Percentiles rank a stretch among this genome's conserved stretches.
These are phyloP conservation scores for Campoletis raptor DNA, from an alignment of 2,888 invertebrate genomes.

Conservation along the genomic window DNA sequence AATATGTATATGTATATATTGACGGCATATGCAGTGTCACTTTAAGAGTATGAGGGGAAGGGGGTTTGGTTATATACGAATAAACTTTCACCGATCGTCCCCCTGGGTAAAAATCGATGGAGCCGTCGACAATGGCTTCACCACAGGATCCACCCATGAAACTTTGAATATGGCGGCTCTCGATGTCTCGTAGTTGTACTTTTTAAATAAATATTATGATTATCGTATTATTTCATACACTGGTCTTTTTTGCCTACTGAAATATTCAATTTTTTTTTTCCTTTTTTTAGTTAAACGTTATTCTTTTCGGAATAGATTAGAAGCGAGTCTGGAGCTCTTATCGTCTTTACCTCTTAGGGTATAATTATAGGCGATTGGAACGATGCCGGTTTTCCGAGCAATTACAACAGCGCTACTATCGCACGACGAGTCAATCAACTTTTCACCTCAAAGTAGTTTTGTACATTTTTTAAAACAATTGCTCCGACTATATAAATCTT, in stretches of 20 bases:
- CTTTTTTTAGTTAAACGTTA: background rate
- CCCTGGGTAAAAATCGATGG: conserved; percentile 35
- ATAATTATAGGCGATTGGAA: conserved; percentile 22
- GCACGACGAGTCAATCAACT: conserved; percentile 21
- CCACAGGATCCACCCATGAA: conserved; percentile 41
- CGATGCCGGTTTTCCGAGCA: conserved; percentile 24
- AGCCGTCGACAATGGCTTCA: conserved; percentile 32
- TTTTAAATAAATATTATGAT: background rate
- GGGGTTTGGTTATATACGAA: conserved; percentile 8
- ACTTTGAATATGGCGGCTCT: conserved; percentile 36
- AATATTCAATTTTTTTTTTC: conserved; percentile 13
- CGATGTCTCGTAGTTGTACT: background rate
- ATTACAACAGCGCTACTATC: conserved; percentile 13
- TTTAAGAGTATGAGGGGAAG: conserved; percentile 20
- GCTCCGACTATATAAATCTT: background rate
- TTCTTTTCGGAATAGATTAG: conserved; percentile 18
- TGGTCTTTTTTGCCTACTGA: background rate
- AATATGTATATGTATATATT: background rate
- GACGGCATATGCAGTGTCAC: conserved; percentile 43
- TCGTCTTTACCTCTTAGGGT: conserved; percentile 4
- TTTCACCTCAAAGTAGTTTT: conserved; percentile 16
- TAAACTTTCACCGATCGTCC: conserved; percentile 46
- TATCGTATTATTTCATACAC: background rate
- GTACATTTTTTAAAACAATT: background rate
- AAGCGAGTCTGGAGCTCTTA: conserved; percentile 11